Percentiles rank a stretch among this genome's conserved stretches.
These are phyloP conservation scores for Cataglyphis altisquamis DNA, from an alignment of 2,888 invertebrate species.

Conservation along the genomic window DNA sequence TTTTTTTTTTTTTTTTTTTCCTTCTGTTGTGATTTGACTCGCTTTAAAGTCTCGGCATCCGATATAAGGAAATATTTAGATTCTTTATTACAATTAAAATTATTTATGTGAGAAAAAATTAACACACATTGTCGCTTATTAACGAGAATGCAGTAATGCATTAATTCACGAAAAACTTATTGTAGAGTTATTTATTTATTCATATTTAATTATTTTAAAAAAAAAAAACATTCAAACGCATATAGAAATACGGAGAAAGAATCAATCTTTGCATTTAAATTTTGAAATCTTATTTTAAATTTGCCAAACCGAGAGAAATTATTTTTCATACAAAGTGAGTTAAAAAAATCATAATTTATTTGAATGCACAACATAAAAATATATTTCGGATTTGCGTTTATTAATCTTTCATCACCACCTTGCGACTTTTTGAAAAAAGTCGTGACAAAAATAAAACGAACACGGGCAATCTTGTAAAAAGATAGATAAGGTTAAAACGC, in stretches of 20 bases:
- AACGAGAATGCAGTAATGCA: constrained; percentile 22
- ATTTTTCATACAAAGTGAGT: neutral
- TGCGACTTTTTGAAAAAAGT: neutral
- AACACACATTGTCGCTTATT: constrained; percentile 16
- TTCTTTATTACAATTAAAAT: neutral
- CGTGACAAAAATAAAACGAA: constrained; percentile 2
- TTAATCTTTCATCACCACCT: neutral
- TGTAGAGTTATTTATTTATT: constrained; percentile 18
- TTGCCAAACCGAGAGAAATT: neutral
- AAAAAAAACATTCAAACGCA: neutral
- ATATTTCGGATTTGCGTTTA: neutral
- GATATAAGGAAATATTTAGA: neutral
- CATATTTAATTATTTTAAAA: neutral
- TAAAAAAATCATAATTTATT: neutral
- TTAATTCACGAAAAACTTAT: neutral
- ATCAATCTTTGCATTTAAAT: constrained; percentile 6
- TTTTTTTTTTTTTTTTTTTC: neutral
- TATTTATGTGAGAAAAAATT: neutral
- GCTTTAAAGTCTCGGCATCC: neutral
- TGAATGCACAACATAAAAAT: neutral
- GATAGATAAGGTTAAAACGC: constrained; percentile 25
- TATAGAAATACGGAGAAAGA: neutral
- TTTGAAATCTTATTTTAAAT: neutral
- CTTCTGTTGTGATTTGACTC: neutral
- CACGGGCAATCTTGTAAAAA: neutral